phyloP scores from a whole-genome alignment of 2,113 vertebrate species.

The Saguinus imperator region DNA sequence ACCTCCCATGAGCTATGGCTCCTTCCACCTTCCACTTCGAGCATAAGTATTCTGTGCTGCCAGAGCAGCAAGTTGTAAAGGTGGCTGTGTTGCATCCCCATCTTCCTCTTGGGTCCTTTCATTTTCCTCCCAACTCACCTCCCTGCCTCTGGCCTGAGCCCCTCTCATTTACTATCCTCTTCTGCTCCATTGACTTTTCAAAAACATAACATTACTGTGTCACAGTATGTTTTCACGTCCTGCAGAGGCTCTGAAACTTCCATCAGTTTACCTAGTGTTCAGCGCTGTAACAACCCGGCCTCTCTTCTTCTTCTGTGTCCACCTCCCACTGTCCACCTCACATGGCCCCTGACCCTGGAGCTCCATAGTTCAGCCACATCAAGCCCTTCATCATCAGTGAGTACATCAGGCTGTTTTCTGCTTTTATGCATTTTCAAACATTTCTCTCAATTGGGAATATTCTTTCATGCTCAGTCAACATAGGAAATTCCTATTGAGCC shows the following conservation, averaged over 20 bases:
- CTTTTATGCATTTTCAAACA: constrained; percentile 30
- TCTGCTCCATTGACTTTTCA: neutral
- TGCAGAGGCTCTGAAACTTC: neutral
- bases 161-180: neutral
- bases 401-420: neutral
- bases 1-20: rapidly evolving
- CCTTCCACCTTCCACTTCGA: neutral
- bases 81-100: rapidly evolving
- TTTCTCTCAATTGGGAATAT: neutral
- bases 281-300: rapidly evolving
- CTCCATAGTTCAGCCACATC: neutral
- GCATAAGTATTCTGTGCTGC: rapidly evolving
- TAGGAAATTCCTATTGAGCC: neutral
- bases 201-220: neutral
- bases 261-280: rapidly evolving
- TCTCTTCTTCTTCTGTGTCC: neutral
- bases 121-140: neutral
- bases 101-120: neutral
- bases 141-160: neutral
- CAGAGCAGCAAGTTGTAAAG: rapidly evolving
- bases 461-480: neutral
- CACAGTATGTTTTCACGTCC: neutral
- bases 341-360: neutral
- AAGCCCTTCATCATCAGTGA: rapidly evolving
- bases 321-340: rapidly evolving